Evolutionary conservation across 2,113 vertebrate genomes (phyloP).

Genomic region (Anoplopoma fimbria): DNA sequence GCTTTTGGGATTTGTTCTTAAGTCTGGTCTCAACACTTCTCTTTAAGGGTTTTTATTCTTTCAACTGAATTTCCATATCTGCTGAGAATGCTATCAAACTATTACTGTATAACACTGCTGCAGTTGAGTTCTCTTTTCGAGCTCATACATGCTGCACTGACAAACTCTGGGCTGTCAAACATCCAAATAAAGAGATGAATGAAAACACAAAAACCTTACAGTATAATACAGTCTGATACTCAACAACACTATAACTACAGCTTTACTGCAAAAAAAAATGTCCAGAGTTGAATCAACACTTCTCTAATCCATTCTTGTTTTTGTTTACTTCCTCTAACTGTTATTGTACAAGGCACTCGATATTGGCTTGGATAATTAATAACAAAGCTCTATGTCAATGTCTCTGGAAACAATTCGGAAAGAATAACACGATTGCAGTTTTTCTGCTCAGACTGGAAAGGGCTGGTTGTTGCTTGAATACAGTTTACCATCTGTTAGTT

Average conservation of each 20-base stretch:
- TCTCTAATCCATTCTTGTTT: neutral
- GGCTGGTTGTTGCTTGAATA: neutral
- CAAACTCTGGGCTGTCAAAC: neutral
- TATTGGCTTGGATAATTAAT: constrained; percentile 1
- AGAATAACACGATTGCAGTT: neutral
- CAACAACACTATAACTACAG: neutral
- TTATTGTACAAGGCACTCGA: neutral
- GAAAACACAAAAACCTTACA: neutral
- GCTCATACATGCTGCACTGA: neutral
- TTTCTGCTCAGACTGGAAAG: neutral
- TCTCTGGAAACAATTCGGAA: neutral
- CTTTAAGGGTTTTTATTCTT: constrained; percentile 21
- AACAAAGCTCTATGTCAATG: neutral
- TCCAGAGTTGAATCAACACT: neutral
- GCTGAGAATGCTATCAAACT: constrained; percentile 2
- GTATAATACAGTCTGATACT: neutral
- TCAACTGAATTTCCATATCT: constrained; percentile 18
- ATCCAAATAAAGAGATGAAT: neutral
- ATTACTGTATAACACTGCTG: neutral
- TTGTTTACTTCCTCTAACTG: neutral
- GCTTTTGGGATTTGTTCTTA: constrained; percentile 25
- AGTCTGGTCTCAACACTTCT: constrained; percentile 17
- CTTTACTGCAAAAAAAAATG: neutral
- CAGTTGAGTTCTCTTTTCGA: neutral
- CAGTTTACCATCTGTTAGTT: neutral